Evolutionary conservation across 2,888 invertebrate species (phyloP).

Genomic region (Microctonus aethiopoides): DNA sequence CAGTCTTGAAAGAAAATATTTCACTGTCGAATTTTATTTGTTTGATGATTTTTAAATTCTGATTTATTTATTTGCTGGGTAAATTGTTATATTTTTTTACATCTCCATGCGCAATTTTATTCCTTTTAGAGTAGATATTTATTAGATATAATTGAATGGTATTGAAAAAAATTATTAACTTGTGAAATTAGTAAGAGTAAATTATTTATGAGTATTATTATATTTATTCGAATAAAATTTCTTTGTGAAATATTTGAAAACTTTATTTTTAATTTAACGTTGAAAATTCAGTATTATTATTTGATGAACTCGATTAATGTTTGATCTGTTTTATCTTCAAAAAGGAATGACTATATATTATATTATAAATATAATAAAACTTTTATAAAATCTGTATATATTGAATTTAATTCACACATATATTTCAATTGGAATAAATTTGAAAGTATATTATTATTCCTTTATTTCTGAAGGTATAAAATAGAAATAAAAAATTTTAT

Average conservation of each 20-base stretch:
- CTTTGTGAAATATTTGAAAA: neutral
- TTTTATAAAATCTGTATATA: too few species aligned
- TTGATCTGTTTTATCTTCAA: neutral
- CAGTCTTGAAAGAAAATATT: neutral
- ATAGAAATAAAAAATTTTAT: neutral
- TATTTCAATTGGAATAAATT: too few species aligned
- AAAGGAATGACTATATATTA: too few species aligned
- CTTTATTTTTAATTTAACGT: neutral
- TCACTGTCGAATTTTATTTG: neutral
- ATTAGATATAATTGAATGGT: too few species aligned
- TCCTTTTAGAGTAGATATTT: too few species aligned
- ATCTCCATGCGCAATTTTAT: too few species aligned
- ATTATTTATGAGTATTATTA: neutral
- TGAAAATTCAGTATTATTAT: neutral
- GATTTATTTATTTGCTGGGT: too few species aligned
- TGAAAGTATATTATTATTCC: too few species aligned
- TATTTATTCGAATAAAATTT: neutral
- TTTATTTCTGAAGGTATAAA: too few species aligned
- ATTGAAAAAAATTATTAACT: neutral
- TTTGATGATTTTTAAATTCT: neutral
- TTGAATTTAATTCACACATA: neutral
- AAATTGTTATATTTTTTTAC: neutral
- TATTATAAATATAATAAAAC: too few species aligned
- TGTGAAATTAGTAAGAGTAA: neutral
- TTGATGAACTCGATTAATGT: neutral